Percentiles rank a stretch among this genome's conserved stretches.
Evolutionary conservation across 2,113 vertebrate genomes (phyloP).

Genomic region (Paratilapia polleni): DNA sequence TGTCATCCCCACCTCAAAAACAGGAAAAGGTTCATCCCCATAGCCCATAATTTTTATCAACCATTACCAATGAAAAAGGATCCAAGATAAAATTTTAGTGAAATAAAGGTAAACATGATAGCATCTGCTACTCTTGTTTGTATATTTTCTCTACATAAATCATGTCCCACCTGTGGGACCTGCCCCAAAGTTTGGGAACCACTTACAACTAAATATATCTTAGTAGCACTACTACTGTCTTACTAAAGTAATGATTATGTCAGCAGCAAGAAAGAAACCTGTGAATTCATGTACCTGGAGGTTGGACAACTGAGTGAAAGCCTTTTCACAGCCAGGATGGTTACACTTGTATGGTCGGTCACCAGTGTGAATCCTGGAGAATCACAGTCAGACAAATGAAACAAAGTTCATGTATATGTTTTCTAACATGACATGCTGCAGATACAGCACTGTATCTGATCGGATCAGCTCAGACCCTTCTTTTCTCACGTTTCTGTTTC

Average conservation of each 20-base stretch:
- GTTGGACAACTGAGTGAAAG: conserved; percentile 97
- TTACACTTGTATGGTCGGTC: conserved; percentile 98
- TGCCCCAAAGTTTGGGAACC: neutral
- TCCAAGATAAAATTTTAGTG: neutral
- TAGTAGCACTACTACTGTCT: neutral
- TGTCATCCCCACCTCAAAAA: too few species aligned
- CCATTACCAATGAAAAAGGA: neutral
- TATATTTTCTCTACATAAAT: neutral
- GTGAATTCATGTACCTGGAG: conserved; percentile 84
- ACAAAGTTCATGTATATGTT: neutral
- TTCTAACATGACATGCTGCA: neutral
- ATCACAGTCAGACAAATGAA: neutral
- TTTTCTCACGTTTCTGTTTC: neutral
- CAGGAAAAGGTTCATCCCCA: too few species aligned
- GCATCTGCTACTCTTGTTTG: neutral
- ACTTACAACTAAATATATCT: accelerated
- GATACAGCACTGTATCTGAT: too few species aligned
- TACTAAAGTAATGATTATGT: neutral
- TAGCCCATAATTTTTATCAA: too few species aligned
- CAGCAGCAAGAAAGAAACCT: neutral
- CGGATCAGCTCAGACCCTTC: accelerated
- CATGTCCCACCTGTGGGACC: neutral
- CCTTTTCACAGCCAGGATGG: conserved; percentile 95
- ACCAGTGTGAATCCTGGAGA: conserved; percentile 94
- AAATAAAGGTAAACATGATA: accelerated